phyloP scores from a whole-genome alignment of 1,140 invertebrate genomes.

The Drosophila repletoides region DNA sequence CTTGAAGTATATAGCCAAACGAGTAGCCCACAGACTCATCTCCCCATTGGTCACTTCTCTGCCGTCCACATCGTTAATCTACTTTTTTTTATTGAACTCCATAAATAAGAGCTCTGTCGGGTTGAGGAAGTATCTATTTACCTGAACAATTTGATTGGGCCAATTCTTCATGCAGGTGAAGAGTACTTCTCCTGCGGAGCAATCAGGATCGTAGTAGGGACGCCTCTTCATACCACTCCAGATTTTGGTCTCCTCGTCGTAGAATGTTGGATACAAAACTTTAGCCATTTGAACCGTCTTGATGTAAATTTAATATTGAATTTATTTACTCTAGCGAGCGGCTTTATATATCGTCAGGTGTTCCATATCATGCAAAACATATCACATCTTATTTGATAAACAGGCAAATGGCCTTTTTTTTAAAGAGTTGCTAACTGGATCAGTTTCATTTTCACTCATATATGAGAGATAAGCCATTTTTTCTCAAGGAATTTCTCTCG shows the following conservation, averaged over 20 bases:
- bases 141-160: constrained; percentile 51
- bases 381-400: neutral
- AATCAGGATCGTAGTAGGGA: constrained; percentile 26
- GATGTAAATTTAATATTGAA: constrained; percentile 29
- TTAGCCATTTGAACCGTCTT: constrained; percentile 42
- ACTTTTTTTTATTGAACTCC: constrained; percentile 12
- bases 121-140: constrained; percentile 1
- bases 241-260: constrained; percentile 49
- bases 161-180: constrained; percentile 26
- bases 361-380: neutral
- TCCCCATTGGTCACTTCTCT: constrained; percentile 43
- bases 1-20: constrained; percentile 47
- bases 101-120: neutral
- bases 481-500: too few relatives aligned
- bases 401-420: too few relatives aligned
- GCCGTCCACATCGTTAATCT: constrained; percentile 53
- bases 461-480: too few relatives aligned
- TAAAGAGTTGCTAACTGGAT: neutral
- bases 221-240: constrained; percentile 43
- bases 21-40: constrained; percentile 34
- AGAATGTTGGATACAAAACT: constrained; percentile 51
- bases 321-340: neutral
- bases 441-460: too few relatives aligned
- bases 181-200: constrained; percentile 35
- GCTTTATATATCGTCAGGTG: constrained; percentile 45